These are phyloP conservation scores for Bryconaethiops microstoma DNA, from an alignment of 2,797 vertebrate species.

Conservation along the genomic window DNA sequence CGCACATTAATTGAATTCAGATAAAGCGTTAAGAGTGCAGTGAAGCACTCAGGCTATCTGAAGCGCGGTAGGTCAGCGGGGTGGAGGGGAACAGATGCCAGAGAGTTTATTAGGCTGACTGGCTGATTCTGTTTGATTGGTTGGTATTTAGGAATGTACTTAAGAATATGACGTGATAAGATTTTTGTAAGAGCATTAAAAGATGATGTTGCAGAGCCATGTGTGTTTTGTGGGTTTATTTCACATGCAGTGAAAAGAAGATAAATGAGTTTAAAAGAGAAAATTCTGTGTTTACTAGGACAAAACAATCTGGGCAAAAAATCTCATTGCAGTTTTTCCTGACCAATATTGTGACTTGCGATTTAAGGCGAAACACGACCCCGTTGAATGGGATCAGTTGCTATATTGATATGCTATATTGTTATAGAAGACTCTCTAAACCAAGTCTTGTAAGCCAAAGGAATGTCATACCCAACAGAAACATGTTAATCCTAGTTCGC, in stretches of 20 bases:
- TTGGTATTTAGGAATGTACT: not conserved
- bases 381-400: too few species aligned
- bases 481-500: too few species aligned
- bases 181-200: not conserved
- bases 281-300: not conserved
- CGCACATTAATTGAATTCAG: slow-evolving; percentile 70
- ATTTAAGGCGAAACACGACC: too few species aligned
- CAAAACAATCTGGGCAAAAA: too few species aligned
- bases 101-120: slow-evolving; percentile 31
- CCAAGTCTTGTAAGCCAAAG: too few species aligned
- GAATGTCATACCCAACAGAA: too few species aligned
- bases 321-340: too few species aligned
- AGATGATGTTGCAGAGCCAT: not conserved
- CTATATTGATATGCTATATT: too few species aligned
- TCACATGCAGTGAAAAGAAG: not conserved
- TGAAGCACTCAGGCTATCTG: slow-evolving; percentile 44
- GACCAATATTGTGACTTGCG: too few species aligned
- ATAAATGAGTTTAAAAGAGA: not conserved
- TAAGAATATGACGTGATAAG: slow-evolving; percentile 4
- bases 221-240: not conserved
- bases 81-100: slow-evolving; percentile 23
- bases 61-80: slow-evolving; percentile 35
- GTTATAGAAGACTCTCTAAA: too few species aligned
- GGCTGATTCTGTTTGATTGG: not conserved
- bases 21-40: slow-evolving; percentile 38